Evolutionary conservation across 2,797 vertebrate species (phyloP), one percentile per base, ranked within the genome.

Genomic region (Myotis pilosus): DNA sequence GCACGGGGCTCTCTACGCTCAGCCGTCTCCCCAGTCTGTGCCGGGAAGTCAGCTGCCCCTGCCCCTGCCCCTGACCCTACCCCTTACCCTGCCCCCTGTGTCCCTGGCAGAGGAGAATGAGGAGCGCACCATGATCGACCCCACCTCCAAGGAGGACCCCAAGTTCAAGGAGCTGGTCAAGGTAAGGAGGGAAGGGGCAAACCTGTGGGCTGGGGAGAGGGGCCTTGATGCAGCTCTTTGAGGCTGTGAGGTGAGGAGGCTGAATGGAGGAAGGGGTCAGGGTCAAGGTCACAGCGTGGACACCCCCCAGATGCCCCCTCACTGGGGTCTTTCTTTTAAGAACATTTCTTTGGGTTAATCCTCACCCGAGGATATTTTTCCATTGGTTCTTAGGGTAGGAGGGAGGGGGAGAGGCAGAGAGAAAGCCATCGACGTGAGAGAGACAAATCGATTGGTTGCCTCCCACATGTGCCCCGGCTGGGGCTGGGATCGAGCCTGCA

Each of bases 121-220:
- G 49, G 99, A 99, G n/a, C 99, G 99, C 90, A 99, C 98, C 0
- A 99, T 99, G 99, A 98, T 99, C 17, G 99, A 99, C 96, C 99
- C 99, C 25, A 98, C 98, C 19, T 99, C 99, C 0, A 98, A 99
- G 97, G 99, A 99, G 8, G 99, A 99, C 94, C 98, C 98, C 76
- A 99, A 99, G 95, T 99, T 99, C 97, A 99, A 99, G 98, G 99
- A 99, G 69, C 98, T 99, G n/a, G 98, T 99, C 93, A 99, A 99
- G 99, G 99, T 99, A 98, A 80, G 97, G 85, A 51, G 33, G 23
- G 25, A 25, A 30, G 60, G 60, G 28, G 60, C 12, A 3, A 17
- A 36, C 15, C 68, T 0, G 0, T 0, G 10, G 53, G 15, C 62
- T 33, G 72, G 25, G 33, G 36, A 36, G 11, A 36, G n/a, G 80